phyloP scores from a whole-genome alignment of 2,888 invertebrate genomes.

The Eristalis intricaria region DNA sequence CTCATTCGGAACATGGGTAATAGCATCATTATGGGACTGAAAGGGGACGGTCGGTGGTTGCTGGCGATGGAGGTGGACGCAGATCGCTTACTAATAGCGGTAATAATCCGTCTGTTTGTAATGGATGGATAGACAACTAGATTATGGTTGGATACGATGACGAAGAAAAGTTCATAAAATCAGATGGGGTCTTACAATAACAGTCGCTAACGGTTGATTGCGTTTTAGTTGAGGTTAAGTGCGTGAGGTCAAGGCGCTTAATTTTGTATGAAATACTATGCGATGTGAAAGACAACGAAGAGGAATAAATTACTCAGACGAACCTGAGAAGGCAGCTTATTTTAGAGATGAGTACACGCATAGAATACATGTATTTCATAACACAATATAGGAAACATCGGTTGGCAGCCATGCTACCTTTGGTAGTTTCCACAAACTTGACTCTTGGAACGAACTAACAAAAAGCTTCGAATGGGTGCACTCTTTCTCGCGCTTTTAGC shows the following conservation, averaged over 20 bases:
- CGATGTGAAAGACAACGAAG: too few relatives aligned
- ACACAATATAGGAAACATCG: too few relatives aligned
- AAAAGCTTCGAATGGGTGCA: too few relatives aligned
- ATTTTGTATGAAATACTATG: too few relatives aligned
- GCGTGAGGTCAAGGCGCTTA: background rate
- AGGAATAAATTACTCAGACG: too few relatives aligned
- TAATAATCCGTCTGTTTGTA: slow-evolving; percentile 31
- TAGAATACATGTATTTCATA: too few relatives aligned
- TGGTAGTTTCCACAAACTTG: too few relatives aligned
- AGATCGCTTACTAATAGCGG: slow-evolving; percentile 50
- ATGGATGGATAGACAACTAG: slow-evolving; percentile 26
- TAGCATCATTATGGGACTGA: slow-evolving; percentile 32
- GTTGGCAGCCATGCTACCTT: too few relatives aligned
- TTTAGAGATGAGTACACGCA: too few relatives aligned
- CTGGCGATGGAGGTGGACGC: slow-evolving; percentile 13
- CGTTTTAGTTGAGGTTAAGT: background rate
- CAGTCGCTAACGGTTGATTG: background rate
- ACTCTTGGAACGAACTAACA: too few relatives aligned
- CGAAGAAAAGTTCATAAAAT: background rate
- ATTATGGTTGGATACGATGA: slow-evolving; percentile 6
- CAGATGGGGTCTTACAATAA: background rate
- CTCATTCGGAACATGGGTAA: slow-evolving; percentile 52
- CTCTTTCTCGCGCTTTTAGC: too few relatives aligned
- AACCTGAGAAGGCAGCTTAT: too few relatives aligned
- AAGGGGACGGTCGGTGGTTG: background rate